Evolutionary conservation across 1,140 invertebrate species (phyloP).

Genomic region (Anoplolepis gracilipes): DNA sequence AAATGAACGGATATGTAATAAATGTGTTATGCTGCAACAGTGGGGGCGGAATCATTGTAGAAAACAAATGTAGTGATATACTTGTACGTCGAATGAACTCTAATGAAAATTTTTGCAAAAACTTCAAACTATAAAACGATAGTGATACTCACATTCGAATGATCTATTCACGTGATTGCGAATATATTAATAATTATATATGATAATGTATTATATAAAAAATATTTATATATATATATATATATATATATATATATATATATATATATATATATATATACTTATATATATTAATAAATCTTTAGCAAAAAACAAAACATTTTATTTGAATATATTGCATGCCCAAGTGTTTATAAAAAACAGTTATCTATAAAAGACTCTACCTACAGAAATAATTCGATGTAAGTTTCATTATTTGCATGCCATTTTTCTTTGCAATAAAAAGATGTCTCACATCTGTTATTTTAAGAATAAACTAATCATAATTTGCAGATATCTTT

Average conservation of each 20-base stretch:
- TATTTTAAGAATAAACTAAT: neutral
- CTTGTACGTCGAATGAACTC: neutral
- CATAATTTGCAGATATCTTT: no score
- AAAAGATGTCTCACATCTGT: neutral
- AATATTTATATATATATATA: slow-evolving; percentile 24
- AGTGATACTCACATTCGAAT: slow-evolving; percentile 21
- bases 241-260: no score
- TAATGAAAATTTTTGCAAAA: neutral
- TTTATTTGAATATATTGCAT: neutral
- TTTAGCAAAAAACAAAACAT: neutral
- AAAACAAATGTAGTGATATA: neutral
- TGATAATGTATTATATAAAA: slow-evolving; percentile 1
- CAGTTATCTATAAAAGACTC: neutral
- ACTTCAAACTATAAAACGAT: slow-evolving; percentile 1
- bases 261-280: neutral
- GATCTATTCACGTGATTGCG: neutral
- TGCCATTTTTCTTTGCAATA: neutral
- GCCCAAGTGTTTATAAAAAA: neutral
- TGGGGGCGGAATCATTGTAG: neutral
- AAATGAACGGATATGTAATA: neutral
- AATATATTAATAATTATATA: slow-evolving; percentile 19
- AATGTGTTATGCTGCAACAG: neutral
- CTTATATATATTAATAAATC: slow-evolving; percentile 11
- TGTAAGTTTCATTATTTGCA: neutral
- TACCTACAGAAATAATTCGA: neutral